Base-by-base conservation (phyloP, 2,797 vertebrate species). In the Loris lydekkerianus region DNA sequence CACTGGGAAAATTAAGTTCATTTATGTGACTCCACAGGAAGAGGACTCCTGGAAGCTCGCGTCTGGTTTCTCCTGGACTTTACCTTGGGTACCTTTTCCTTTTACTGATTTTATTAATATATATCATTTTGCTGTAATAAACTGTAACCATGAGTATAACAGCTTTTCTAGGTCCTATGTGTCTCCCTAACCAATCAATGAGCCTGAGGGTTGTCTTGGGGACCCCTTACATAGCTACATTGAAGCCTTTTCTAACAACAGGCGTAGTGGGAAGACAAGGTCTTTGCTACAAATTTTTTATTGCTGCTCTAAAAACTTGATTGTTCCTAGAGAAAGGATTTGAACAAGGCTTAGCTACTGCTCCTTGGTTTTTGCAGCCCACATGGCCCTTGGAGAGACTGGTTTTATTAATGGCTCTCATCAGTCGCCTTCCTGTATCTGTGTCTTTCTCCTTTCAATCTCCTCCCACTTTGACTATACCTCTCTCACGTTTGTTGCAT, bases 21-120 rank as follows among this genome's bases (percentile, higher is more conserved):
- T 81, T 34, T 40, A 60, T 60, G 11, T 4, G 27, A 10, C 2
- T 72, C 13, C 1, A 5, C 29, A 53, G 15, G 40, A 43, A 43
- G 10, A 72, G 10, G 23, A 27, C 6, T 43, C 20, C 27, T 2
- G 10, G 25, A 87, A 75, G 3, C 63, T 80, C 53, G 69, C 6
- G 8, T 40, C 18, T 29, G 31, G 21, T 73, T 90, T 83, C 58
- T 76, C 15, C 3, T 72, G n/a, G 63, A 49, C 21, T 46, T 84
- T 37, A 10, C 3, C 31, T 7, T 17, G 43, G 61, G 34, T 3
- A 61, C 10, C 0, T 72, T 69, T 86, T 78, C 3, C 17, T 13
- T 89, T 93, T 94, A 10, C 31, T 86, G 29, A 58, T 49, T 81
- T 92, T 34, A 43, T 92, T 46, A n/a, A 77, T 77, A 34, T 89